phyloP scores from a whole-genome alignment of 1,140 invertebrate species.

The Halesus radiatus region DNA sequence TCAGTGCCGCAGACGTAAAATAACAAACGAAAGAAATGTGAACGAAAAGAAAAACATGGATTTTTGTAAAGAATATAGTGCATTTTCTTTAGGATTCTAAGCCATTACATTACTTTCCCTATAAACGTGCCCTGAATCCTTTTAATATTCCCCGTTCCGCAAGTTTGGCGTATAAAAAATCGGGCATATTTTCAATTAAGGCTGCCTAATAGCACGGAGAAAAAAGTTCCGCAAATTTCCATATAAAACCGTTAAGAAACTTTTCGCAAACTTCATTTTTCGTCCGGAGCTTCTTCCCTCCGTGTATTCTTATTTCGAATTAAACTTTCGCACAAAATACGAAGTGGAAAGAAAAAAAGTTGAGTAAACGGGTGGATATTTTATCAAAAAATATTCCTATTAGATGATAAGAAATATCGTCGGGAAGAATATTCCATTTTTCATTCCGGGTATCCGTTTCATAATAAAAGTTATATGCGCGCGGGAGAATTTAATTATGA shows the following conservation, averaged over 20 bases:
- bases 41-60: not conserved
- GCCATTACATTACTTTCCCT: not conserved
- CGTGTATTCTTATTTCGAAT: constrained; percentile 11
- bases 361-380: constrained; percentile 4
- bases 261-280: constrained; percentile 29
- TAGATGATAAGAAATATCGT: not conserved
- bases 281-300: not conserved
- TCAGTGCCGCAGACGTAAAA: not conserved
- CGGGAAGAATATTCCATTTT: not conserved
- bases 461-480: not conserved
- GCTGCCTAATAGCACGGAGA: constrained; percentile 25
- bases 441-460: not conserved
- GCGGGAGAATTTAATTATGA: constrained; percentile 20
- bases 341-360: not conserved
- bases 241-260: constrained; percentile 32
- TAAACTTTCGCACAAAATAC: constrained; percentile 28
- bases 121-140: constrained; percentile 9
- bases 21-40: not conserved
- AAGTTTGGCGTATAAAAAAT: constrained; percentile 21
- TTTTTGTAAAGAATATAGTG: not conserved
- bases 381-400: constrained; percentile 16
- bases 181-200: constrained; percentile 30
- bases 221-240: constrained; percentile 28
- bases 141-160: not conserved
- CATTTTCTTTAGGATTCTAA: not conserved